These are phyloP conservation scores for Donacobius atricapilla DNA, from an alignment of 2,113 vertebrate genomes.

Conservation along the genomic window DNA sequence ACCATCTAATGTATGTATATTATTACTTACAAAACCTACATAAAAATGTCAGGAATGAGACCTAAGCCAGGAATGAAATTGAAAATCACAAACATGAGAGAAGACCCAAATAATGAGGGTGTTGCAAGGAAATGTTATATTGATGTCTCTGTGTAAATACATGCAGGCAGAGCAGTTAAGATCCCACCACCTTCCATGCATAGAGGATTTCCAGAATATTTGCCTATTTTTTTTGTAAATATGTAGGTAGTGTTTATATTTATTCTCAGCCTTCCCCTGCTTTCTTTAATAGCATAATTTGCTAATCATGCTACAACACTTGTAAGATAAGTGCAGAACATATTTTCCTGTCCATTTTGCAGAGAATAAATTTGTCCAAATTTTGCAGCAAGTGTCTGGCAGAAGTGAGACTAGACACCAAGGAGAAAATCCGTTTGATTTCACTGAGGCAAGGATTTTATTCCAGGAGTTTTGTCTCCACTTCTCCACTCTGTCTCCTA, in stretches of 20 bases:
- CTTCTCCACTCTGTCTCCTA: not conserved
- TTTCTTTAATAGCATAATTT: not conserved
- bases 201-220: not conserved
- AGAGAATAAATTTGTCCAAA: slow-evolving; percentile 25
- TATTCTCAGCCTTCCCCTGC: not conserved
- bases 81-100: slow-evolving; percentile 43
- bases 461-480: not conserved
- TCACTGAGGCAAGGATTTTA: slow-evolving; percentile 10
- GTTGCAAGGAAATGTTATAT: not conserved
- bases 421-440: slow-evolving; percentile 31
- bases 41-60: slow-evolving; percentile 40
- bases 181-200: not conserved
- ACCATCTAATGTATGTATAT: slow-evolving; percentile 34
- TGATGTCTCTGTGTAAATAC: slow-evolving; percentile 23
- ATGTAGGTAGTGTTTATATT: slow-evolving; percentile 14
- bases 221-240: not conserved
- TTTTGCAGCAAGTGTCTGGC: slow-evolving; percentile 34
- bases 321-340: slow-evolving; percentile 22
- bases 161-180: not conserved
- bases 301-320: not conserved
- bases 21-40: slow-evolving; percentile 5
- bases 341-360: slow-evolving; percentile 43
- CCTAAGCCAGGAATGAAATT: slow-evolving; percentile 23
- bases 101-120: slow-evolving; percentile 46
- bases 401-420: slow-evolving; percentile 5